These are phyloP conservation scores for Drosophila bunnanda DNA, from an alignment of 2,888 invertebrate genomes.

Conservation along the genomic window DNA sequence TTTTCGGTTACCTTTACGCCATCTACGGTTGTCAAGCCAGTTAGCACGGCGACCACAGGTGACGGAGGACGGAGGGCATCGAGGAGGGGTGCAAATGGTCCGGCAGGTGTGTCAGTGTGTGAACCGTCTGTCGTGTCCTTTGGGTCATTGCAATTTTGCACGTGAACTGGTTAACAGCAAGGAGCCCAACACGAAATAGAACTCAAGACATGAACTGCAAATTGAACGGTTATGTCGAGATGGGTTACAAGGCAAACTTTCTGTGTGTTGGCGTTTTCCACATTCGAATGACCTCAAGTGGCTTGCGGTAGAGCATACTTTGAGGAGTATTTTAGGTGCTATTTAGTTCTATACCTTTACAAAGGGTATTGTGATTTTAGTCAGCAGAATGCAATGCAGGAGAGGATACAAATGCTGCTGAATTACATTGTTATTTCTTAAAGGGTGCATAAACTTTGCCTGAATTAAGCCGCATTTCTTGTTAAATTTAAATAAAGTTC, in stretches of 20 bases:
- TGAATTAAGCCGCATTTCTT: too few relatives aligned
- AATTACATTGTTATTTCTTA: too few relatives aligned
- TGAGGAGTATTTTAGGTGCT: not conserved
- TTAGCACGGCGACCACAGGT: constrained; percentile 31
- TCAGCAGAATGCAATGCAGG: too few relatives aligned
- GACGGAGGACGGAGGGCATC: not conserved
- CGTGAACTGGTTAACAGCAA: constrained; percentile 69
- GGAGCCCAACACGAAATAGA: constrained; percentile 40
- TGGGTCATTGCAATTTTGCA: constrained; percentile 68
- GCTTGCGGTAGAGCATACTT: constrained; percentile 1
- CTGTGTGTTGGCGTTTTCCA: not conserved
- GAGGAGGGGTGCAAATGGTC: not conserved
- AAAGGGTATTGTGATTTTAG: too few relatives aligned
- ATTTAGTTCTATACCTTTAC: not conserved
- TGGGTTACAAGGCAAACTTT: constrained; percentile 13
- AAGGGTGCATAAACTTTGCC: too few relatives aligned
- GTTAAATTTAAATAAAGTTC: too few relatives aligned
- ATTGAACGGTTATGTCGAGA: constrained; percentile 64
- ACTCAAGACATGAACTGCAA: constrained; percentile 62
- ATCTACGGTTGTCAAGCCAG: constrained; percentile 43
- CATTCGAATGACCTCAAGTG: constrained; percentile 20
- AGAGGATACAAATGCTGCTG: too few relatives aligned
- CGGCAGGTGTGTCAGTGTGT: constrained; percentile 4
- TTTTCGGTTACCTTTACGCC: constrained; percentile 27
- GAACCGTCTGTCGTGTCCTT: constrained; percentile 28